These are phyloP conservation scores for Yponomeuta plumbellus DNA, from an alignment of 2,888 invertebrate species.

Conservation along the genomic window DNA sequence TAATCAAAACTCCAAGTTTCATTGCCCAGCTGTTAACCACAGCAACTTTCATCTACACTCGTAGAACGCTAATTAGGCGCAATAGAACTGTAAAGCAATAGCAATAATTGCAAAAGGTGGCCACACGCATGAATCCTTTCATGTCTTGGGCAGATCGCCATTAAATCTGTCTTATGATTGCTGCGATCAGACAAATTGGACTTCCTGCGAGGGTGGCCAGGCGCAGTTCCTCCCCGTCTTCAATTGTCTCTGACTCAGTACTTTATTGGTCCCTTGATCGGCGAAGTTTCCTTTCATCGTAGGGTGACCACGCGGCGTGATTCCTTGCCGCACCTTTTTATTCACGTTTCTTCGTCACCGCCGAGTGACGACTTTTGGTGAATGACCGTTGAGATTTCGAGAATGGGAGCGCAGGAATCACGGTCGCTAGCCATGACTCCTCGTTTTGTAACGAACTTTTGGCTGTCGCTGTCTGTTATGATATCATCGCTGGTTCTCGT, in stretches of 20 bases:
- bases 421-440: constrained; percentile 53
- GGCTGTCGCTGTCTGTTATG: constrained; percentile 25
- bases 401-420: constrained; percentile 69
- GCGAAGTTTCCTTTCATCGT: constrained; percentile 42
- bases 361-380: constrained; percentile 62
- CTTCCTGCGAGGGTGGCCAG: constrained; percentile 61
- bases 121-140: constrained; percentile 23
- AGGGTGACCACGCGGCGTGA: constrained; percentile 68
- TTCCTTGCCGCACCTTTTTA: constrained; percentile 69
- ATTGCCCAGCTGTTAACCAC: not conserved
- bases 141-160: constrained; percentile 18
- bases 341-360: constrained; percentile 62
- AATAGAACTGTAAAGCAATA: constrained; percentile 20
- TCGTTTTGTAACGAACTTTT: constrained; percentile 43
- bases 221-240: constrained; percentile 52
- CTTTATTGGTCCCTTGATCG: constrained; percentile 42
- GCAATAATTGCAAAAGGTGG: constrained; percentile 25
- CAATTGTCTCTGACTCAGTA: constrained; percentile 38
- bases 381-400: constrained; percentile 65
- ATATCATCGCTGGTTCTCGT: constrained; percentile 28
- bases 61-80: not conserved
- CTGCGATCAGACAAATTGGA: constrained; percentile 40
- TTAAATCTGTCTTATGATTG: constrained; percentile 27
- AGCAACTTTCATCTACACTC: not conserved
- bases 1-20: not conserved